phyloP scores from a whole-genome alignment of 2,888 invertebrate species.

The Tenthredo amoena region DNA sequence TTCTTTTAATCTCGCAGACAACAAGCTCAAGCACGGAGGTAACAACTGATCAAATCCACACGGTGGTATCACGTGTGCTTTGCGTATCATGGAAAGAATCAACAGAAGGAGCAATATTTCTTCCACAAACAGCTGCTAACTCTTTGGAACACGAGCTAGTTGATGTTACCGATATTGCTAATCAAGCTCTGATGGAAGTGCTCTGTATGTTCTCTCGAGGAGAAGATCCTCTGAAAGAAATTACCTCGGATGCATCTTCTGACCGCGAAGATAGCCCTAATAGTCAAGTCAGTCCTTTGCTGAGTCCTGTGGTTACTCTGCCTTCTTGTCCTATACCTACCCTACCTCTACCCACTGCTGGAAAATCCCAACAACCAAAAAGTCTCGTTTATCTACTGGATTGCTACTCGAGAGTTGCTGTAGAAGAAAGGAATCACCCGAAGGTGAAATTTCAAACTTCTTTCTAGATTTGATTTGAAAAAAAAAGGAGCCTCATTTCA shows the following conservation, averaged over 20 bases:
- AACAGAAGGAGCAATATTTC: slow-evolving; percentile 77
- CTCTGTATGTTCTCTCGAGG: slow-evolving; percentile 81
- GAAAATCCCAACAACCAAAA: slow-evolving; percentile 74
- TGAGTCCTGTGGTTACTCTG: slow-evolving; percentile 75
- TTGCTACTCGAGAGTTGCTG: slow-evolving; percentile 85
- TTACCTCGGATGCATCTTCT: slow-evolving; percentile 75
- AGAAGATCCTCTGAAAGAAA: slow-evolving; percentile 81
- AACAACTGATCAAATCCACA: slow-evolving; percentile 83
- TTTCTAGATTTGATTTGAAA: background rate
- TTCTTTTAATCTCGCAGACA: slow-evolving; percentile 64
- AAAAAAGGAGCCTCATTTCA: background rate
- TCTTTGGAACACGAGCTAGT: slow-evolving; percentile 58
- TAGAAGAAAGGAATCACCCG: slow-evolving; percentile 88
- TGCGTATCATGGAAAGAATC: slow-evolving; percentile 85
- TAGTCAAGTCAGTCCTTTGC: slow-evolving; percentile 77
- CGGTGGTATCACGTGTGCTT: slow-evolving; percentile 85
- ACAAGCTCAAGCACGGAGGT: slow-evolving; percentile 80
- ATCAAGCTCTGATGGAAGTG: slow-evolving; percentile 84
- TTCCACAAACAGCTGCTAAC: slow-evolving; percentile 78
- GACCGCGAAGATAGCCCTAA: slow-evolving; percentile 76
- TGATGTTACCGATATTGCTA: slow-evolving; percentile 70
- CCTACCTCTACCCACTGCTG: slow-evolving; percentile 73
- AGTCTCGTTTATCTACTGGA: slow-evolving; percentile 81
- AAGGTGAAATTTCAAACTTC: slow-evolving; percentile 78
- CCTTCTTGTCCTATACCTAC: slow-evolving; percentile 78